Evolutionary conservation across 2,888 invertebrate genomes (phyloP).

Genomic region (Operophtera brumata): DNA sequence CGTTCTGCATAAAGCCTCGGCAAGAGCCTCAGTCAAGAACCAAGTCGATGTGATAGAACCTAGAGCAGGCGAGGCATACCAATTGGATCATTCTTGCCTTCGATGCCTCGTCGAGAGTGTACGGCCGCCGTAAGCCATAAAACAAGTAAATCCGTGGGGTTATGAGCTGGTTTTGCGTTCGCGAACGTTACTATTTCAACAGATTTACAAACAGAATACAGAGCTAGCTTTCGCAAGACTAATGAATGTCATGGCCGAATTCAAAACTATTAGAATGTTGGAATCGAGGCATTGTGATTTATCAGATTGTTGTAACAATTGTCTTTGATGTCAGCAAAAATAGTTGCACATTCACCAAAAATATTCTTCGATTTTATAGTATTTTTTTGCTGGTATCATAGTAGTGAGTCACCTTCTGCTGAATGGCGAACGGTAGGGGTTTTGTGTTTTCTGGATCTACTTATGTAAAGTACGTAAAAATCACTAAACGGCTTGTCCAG

Average conservation of each 20-base stretch:
- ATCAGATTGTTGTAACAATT: background rate
- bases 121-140: background rate
- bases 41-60: too few species aligned
- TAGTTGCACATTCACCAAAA: too few species aligned
- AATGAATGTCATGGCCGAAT: slow-evolving; percentile 32
- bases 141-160: slow-evolving; percentile 11
- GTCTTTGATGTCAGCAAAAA: background rate
- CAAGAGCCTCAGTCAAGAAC: too few species aligned
- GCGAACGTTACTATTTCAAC: slow-evolving; percentile 10
- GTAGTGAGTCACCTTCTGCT: background rate
- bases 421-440: background rate
- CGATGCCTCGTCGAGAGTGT: background rate
- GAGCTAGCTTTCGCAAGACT: slow-evolving; percentile 8
- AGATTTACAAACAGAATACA: slow-evolving; percentile 21
- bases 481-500: too few species aligned
- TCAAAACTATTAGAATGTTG: slow-evolving; percentile 25
- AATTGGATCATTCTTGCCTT: background rate
- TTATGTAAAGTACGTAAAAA: background rate
- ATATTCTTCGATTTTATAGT: too few species aligned
- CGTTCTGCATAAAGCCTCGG: too few species aligned
- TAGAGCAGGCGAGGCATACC: too few species aligned
- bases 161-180: slow-evolving; percentile 1
- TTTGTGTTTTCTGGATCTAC: background rate
- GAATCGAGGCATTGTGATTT: background rate
- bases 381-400: too few species aligned